phyloP scores from a whole-genome alignment of 2,113 vertebrate species.

The Protobothrops flavoviridis region DNA sequence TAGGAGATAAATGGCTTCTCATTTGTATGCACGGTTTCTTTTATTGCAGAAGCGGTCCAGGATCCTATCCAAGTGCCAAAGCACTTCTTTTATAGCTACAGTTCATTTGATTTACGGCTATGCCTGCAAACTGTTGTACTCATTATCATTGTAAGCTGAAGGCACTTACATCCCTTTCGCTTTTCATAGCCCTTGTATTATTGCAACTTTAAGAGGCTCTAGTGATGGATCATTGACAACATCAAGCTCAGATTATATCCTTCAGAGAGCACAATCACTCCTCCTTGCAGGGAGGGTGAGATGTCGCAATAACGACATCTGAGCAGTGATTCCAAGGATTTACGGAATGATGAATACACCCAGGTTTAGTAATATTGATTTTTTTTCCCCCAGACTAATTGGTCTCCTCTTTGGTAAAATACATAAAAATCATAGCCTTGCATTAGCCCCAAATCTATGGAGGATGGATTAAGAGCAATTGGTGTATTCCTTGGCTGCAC shows the following conservation, averaged over 20 bases:
- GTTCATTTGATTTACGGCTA: slow-evolving; percentile 69
- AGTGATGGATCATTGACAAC: slow-evolving; percentile 55
- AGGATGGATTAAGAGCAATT: slow-evolving; percentile 44
- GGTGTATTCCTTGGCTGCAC: slow-evolving; percentile 13
- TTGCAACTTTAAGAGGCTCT: slow-evolving; percentile 57
- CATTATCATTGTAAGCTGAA: slow-evolving; percentile 59
- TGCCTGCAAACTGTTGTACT: slow-evolving; percentile 64
- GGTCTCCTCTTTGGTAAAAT: slow-evolving; percentile 33
- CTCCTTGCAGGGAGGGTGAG: neutral
- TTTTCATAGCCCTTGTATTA: slow-evolving; percentile 51
- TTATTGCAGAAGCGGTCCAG: slow-evolving; percentile 35
- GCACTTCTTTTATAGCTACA: slow-evolving; percentile 59
- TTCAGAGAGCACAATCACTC: slow-evolving; percentile 15
- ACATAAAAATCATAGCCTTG: slow-evolving; percentile 33
- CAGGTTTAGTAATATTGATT: slow-evolving; percentile 20
- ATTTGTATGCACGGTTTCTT: slow-evolving; percentile 53
- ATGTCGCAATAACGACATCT: slow-evolving; percentile 28
- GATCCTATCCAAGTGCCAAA: slow-evolving; percentile 57
- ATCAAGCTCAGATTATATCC: slow-evolving; percentile 39
- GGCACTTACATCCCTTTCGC: slow-evolving; percentile 51
- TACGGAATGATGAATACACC: neutral
- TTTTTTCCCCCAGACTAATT: neutral
- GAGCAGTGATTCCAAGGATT: slow-evolving; percentile 27
- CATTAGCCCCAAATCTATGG: slow-evolving; percentile 38
- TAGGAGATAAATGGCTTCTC: slow-evolving; percentile 20